Percentiles rank a stretch among this genome's conserved stretches.
Conservation (phyloP, 2,797 vertebrate species). For the Bovichtus diacanthus region DNA sequence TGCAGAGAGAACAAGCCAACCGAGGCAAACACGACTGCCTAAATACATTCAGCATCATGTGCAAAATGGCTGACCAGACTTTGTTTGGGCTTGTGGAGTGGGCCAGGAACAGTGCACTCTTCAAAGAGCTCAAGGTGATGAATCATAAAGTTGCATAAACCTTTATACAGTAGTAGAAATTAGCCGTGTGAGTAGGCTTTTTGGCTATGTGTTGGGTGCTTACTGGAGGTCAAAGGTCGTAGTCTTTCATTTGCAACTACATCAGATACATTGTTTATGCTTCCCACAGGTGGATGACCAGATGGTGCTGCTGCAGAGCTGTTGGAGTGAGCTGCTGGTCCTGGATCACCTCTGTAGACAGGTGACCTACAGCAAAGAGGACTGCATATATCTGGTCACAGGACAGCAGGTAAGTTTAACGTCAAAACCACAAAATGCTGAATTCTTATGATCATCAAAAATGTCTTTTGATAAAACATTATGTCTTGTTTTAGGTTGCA, state of each 20-base stretch:
- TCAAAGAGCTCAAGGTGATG: conserved; percentile 88
- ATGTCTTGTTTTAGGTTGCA: not conserved
- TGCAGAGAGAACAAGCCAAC: conserved; percentile 85
- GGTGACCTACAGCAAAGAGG: conserved; percentile 84
- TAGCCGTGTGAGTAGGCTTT: not conserved
- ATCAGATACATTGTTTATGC: not conserved
- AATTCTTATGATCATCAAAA: not conserved
- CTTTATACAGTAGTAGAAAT: not conserved
- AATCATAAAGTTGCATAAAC: not conserved
- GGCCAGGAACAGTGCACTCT: conserved; percentile 85
- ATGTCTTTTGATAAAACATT: not conserved
- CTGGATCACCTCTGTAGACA: conserved; percentile 88
- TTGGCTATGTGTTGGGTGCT: not conserved
- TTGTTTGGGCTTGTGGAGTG: conserved; percentile 88
- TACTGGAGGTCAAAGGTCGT: not conserved
- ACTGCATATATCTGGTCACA: conserved; percentile 86
- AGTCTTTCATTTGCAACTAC: not conserved
- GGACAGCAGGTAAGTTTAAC: conserved; percentile 83
- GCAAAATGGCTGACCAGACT: conserved; percentile 89
- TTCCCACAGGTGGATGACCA: conserved; percentile 86
- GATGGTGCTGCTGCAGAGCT: conserved; percentile 88
- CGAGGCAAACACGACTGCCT: conserved; percentile 87
- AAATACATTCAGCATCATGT: conserved; percentile 90
- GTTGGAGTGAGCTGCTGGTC: conserved; percentile 89
- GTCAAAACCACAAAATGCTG: not conserved